Base-by-base conservation (phyloP, 2,888 invertebrate genomes). In the Tenthredo livida region DNA sequence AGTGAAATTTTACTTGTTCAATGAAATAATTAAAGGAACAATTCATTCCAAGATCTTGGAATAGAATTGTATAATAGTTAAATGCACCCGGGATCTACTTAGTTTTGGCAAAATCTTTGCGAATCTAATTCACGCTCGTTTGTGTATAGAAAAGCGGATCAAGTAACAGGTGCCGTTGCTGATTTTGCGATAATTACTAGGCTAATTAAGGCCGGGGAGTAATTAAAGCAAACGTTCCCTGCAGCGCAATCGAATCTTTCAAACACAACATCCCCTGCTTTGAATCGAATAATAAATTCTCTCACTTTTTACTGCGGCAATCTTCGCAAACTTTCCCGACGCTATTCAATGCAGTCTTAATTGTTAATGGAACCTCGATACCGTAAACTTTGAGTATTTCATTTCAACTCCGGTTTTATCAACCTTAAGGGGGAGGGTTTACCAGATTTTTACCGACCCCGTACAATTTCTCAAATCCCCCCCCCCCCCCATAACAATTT, bases 81-180 rank as follows among this genome's bases (percentile, higher is more conserved):
- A 58, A 58, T 54, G 54, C 78, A 58, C 37, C 58, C 37, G 50
- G 6, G 78, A 78, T 33, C 33, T 78, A 58, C 50, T 33, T 54
- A 58, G 17, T n/a, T 78, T 58, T 12, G 0, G 25, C 15, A 9
- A 25, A 47, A 25, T 50, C 15, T 7, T 29, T 12, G 72, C 72
- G 37, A 37, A 43, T 47, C 5, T 25, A 75, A 75, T 75, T 40
- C 47, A 75, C 25, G 75, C 75, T 43, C 25, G 17, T 47, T 33
- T 47, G 47, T 43, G 47, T 75, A 75, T 47, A 47, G 25, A 47
- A 78, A 78, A 29, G 33, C 78, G 37, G 54, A 78, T 78, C 78
- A n/a, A 78, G 78, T 78, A 78, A 78, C 78, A 78, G 58, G 54
- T 58, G 78, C 78, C 29, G 54, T 43, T 78, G 37, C 78, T 54